Percentiles rank a stretch among this genome's conserved stretches.
Conservation (phyloP, 2,797 vertebrate species). For the Xiphorhynchus erythropygius region DNA sequence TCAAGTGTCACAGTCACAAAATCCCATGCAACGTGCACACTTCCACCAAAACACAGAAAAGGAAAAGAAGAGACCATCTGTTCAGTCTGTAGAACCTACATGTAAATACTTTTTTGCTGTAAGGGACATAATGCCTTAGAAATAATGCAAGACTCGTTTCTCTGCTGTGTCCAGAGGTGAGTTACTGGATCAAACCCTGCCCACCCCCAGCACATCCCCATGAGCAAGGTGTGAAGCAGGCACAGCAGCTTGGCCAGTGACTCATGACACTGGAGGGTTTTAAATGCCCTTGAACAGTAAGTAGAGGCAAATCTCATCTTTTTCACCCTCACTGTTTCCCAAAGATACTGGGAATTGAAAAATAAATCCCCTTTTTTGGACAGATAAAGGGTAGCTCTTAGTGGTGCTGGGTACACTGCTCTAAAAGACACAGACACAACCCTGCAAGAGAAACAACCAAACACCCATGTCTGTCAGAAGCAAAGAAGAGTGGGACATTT, state of each 20-base stretch:
- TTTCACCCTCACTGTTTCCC: neutral
- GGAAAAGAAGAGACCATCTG: constrained; percentile 15
- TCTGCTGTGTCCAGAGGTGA: neutral
- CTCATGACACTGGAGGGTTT: neutral
- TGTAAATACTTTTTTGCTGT: neutral
- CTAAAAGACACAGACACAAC: neutral
- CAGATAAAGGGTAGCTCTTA: neutral
- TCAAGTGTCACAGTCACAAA: constrained; percentile 49
- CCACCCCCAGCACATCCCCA: neutral
- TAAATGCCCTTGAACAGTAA: neutral
- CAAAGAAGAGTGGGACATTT: neutral
- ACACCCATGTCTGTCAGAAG: neutral
- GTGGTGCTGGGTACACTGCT: neutral
- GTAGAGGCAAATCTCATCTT: neutral
- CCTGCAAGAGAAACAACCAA: neutral
- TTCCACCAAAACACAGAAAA: constrained; percentile 38
- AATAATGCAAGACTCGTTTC: neutral
- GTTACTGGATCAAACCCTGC: neutral
- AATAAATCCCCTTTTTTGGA: neutral
- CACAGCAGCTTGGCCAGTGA: neutral
- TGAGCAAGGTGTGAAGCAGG: neutral
- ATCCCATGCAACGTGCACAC: constrained; percentile 12
- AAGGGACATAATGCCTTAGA: neutral
- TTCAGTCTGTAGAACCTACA: constrained; percentile 29
- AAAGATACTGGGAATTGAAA: neutral